These are phyloP conservation scores for Pissodes strobi DNA, from an alignment of 1,140 invertebrate genomes.

Conservation along the genomic window DNA sequence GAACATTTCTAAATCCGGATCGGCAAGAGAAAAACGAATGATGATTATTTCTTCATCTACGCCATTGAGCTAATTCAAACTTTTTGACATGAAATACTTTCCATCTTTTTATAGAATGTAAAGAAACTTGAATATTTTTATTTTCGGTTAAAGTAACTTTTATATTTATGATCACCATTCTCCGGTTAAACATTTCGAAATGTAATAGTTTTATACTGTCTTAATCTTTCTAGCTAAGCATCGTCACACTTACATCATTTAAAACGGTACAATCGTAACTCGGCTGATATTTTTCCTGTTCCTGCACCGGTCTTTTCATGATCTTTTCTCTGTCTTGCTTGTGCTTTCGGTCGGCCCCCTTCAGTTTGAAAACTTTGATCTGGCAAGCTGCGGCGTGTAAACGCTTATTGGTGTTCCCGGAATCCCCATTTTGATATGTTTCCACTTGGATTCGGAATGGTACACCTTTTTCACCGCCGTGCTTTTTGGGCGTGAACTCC, in stretches of 20 bases:
- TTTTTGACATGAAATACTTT: too few species aligned
- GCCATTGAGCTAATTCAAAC: too few species aligned
- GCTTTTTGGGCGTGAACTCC: constrained; percentile 97
- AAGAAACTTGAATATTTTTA: too few species aligned
- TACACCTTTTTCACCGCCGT: constrained; percentile 96
- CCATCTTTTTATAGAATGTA: too few species aligned
- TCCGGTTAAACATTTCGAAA: too few species aligned
- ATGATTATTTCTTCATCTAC: too few species aligned
- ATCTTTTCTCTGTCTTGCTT: constrained; percentile 97
- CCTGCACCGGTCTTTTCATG: constrained; percentile 78
- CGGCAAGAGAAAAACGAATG: too few species aligned
- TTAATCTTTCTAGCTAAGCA: too few species aligned
- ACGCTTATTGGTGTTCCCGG: constrained; percentile 57
- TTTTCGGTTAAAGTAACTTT: too few species aligned
- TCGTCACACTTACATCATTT: constrained; percentile 76
- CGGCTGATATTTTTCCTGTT: constrained; percentile 93
- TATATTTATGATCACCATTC: too few species aligned
- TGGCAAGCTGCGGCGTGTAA: constrained; percentile 94
- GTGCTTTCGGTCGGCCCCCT: constrained; percentile 96
- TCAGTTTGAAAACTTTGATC: constrained; percentile 90
- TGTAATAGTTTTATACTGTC: too few species aligned
- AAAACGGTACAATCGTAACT: constrained; percentile 95
- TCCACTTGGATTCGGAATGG: constrained; percentile 95
- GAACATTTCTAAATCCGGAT: background rate
- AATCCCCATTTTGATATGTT: constrained; percentile 68